Conservation (phyloP, 1,140 invertebrate genomes). For the Drosophila cardini region DNA sequence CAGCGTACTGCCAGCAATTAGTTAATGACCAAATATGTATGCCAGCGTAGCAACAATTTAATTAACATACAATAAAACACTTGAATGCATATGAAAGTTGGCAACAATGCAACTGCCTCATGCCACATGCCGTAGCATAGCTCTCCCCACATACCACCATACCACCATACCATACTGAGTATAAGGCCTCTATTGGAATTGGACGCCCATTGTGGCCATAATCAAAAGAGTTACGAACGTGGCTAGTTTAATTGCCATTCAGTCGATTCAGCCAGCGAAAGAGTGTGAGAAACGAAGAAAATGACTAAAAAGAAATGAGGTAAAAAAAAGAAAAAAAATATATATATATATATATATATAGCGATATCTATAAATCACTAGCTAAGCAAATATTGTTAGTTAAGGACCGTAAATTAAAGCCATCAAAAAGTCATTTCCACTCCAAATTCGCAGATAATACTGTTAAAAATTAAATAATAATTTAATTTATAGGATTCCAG, state of each 20-base stretch:
- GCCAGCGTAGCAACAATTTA: slow-evolving; percentile 65
- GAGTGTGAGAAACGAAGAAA: background rate
- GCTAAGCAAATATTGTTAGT: slow-evolving; percentile 9
- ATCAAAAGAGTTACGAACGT: slow-evolving; percentile 39
- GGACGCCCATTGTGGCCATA: slow-evolving; percentile 24
- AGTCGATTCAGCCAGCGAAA: background rate
- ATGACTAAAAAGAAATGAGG: background rate
- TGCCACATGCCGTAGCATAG: slow-evolving; percentile 28
- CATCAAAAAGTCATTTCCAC: background rate
- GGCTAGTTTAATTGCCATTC: slow-evolving; percentile 31
- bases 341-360: no score
- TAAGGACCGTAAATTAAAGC: slow-evolving; percentile 4
- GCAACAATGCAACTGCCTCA: slow-evolving; percentile 46
- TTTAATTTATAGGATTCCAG: background rate
- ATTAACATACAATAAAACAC: slow-evolving; percentile 79
- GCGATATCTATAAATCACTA: slow-evolving; percentile 6
- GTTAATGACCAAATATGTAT: slow-evolving; percentile 83
- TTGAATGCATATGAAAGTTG: slow-evolving; percentile 68
- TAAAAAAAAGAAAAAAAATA: background rate
- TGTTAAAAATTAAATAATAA: no score
- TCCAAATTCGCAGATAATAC: background rate
- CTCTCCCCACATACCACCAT: slow-evolving; percentile 16
- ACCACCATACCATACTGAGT: background rate
- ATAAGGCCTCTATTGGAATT: slow-evolving; percentile 10
- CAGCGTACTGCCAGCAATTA: slow-evolving; percentile 66